Conservation (phyloP, 2,113 vertebrate species). For the Narcine bancroftii region DNA sequence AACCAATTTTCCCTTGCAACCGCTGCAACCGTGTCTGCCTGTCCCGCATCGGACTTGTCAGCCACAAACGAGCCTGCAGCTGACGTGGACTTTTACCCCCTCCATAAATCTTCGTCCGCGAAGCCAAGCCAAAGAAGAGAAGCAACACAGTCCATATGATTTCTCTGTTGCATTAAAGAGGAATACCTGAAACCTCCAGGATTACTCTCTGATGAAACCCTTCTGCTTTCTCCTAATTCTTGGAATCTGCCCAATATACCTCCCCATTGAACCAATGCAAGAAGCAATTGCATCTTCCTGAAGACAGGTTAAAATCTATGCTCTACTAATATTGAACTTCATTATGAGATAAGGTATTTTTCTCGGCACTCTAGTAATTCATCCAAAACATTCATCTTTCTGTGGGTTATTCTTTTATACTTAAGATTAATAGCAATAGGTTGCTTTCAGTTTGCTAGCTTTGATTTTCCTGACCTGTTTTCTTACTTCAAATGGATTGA, state of each 20-base stretch:
- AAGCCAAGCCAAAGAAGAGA: too few relatives aligned
- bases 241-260: neutral
- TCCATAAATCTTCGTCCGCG: too few relatives aligned
- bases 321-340: neutral
- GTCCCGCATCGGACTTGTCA: too few relatives aligned
- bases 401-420: neutral
- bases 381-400: neutral
- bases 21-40: too few relatives aligned
- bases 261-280: neutral
- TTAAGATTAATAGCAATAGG: neutral
- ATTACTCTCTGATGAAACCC: neutral
- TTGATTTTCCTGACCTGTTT: neutral
- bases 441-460: neutral
- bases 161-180: neutral
- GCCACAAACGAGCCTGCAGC: too few relatives aligned
- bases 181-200: neutral
- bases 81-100: too few relatives aligned
- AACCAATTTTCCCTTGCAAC: too few relatives aligned
- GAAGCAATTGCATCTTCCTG: neutral
- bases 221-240: neutral
- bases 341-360: constrained; percentile 12
- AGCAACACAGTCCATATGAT: neutral
- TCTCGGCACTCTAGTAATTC: too few relatives aligned
- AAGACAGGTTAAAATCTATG: neutral
- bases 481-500: neutral